Evolutionary conservation across 2,113 vertebrate species (phyloP).

Genomic region (Pantherophis guttatus): DNA sequence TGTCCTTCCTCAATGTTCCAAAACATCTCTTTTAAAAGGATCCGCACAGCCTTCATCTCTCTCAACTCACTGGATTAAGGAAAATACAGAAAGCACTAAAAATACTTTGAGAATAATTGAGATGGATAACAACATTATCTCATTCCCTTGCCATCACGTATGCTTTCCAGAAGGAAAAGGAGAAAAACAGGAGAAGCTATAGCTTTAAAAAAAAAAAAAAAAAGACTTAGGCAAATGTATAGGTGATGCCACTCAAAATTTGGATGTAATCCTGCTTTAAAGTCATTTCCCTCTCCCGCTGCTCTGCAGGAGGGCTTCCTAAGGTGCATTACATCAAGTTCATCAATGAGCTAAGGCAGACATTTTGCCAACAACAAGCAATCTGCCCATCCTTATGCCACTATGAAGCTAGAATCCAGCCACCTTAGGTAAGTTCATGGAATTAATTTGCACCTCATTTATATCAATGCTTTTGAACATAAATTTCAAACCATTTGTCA

Average conservation of each 20-base stretch:
- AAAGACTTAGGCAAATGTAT: neutral
- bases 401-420: neutral
- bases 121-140: neutral
- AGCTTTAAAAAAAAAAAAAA: neutral
- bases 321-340: constrained; percentile 17
- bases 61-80: neutral
- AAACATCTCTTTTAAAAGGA: neutral
- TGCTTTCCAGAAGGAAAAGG: neutral
- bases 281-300: neutral
- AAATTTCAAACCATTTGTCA: constrained; percentile 16
- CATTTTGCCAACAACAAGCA: constrained; percentile 16
- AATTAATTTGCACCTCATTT: constrained; percentile 11
- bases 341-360: neutral
- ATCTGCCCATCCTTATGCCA: neutral
- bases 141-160: neutral
- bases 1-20: neutral
- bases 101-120: neutral
- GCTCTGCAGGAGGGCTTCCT: neutral
- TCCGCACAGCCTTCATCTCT: neutral
- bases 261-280: neutral
- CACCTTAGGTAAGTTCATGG: neutral
- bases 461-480: neutral
- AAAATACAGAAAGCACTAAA: neutral
- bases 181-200: neutral
- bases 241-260: neutral